Evolutionary conservation across 2,113 vertebrate species (phyloP).

Genomic region (Periophthalmus modestus): DNA sequence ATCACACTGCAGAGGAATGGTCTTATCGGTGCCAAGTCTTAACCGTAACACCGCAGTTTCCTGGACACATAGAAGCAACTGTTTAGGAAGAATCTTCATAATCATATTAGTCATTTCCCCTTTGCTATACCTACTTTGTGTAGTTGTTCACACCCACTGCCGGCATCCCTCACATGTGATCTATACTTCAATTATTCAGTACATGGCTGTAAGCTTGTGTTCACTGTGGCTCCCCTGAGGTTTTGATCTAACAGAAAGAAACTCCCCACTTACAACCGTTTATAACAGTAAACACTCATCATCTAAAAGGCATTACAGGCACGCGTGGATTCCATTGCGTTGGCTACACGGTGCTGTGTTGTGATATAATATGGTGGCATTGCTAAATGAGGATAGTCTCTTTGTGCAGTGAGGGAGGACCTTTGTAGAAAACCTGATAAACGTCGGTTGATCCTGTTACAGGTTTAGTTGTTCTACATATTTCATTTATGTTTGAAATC

Average conservation of each 20-base stretch:
- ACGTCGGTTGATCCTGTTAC: not conserved
- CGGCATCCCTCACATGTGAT: not conserved
- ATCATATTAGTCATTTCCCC: not conserved
- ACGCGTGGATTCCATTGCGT: not conserved
- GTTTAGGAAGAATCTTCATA: not conserved
- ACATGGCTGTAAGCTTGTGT: conserved; percentile 12
- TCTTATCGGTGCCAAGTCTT: not conserved
- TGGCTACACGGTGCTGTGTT: not conserved
- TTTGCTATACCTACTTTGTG: not conserved
- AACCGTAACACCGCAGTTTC: not conserved
- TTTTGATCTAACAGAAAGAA: conserved; percentile 10
- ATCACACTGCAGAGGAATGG: conserved; percentile 12
- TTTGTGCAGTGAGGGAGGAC: not conserved
- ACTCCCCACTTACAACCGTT: not conserved
- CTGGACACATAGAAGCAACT: not conserved
- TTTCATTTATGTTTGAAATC: not conserved
- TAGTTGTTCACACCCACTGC: not conserved
- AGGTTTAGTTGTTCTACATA: not conserved
- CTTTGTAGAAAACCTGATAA: not conserved
- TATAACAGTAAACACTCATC: not conserved
- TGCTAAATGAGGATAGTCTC: not conserved
- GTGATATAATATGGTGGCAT: not conserved
- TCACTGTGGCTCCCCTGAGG: conserved; percentile 1
- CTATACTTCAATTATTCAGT: conserved; percentile 19
- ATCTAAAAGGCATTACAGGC: not conserved